Percentiles rank a stretch among this genome's conserved stretches.
Evolutionary conservation across 2,113 vertebrate species (phyloP).

Genomic region (Ondatra zibethicus): DNA sequence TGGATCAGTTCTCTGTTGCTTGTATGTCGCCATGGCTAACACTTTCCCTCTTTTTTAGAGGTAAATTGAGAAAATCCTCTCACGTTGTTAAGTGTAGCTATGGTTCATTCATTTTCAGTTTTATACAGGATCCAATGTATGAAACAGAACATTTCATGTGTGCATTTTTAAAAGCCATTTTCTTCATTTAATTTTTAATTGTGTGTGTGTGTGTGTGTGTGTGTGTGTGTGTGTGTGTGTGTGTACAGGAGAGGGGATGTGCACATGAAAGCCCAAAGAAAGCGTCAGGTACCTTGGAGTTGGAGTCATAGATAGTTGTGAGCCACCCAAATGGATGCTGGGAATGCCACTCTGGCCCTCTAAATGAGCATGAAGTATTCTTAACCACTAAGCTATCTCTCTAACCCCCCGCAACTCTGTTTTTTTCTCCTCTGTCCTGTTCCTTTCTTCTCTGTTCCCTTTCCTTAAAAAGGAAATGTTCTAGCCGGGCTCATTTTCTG

Average conservation of each 20-base stretch:
- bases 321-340: background rate
- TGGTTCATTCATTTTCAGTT: slow-evolving; percentile 13
- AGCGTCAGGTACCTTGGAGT: background rate
- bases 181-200: background rate
- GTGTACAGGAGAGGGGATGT: background rate
- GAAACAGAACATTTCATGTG: background rate
- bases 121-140: background rate
- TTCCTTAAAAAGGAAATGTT: background rate
- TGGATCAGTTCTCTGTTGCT: background rate
- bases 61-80: background rate
- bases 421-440: background rate
- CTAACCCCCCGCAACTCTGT: background rate
- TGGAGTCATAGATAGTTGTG: background rate
- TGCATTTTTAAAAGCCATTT: background rate
- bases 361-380: background rate
- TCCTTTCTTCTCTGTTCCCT: background rate
- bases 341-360: background rate
- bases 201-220: background rate
- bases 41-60: background rate
- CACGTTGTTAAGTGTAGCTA: background rate
- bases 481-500: background rate
- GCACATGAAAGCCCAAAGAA: background rate
- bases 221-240: background rate
- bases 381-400: background rate
- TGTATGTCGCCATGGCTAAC: background rate